These are phyloP conservation scores for Hedychridium roseum DNA, from an alignment of 2,888 invertebrate genomes.

Conservation along the genomic window DNA sequence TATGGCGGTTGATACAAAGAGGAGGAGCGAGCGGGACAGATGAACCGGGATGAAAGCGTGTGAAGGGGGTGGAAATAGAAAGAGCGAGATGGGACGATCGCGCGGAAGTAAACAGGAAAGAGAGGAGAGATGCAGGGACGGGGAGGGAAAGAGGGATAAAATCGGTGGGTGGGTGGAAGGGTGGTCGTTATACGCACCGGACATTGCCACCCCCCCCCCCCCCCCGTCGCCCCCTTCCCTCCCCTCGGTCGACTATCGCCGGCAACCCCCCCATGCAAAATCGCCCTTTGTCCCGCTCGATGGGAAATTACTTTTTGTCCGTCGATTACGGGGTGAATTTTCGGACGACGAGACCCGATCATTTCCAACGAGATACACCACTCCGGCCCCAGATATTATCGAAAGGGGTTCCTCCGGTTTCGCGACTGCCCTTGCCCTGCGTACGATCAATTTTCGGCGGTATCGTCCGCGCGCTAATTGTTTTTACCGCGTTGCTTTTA, in stretches of 20 bases:
- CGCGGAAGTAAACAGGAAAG: constrained; percentile 12
- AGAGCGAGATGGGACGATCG: constrained; percentile 15
- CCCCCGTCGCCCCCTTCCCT: too few relatives aligned
- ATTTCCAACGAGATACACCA: constrained; percentile 48
- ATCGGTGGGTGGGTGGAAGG: constrained; percentile 21
- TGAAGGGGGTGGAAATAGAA: constrained; percentile 3
- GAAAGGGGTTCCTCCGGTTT: constrained; percentile 19
- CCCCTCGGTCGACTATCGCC: constrained; percentile 45
- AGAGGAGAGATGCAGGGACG: constrained; percentile 11
- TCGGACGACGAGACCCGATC: constrained; percentile 54
- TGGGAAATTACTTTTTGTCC: constrained; percentile 63
- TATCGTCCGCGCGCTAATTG: too few relatives aligned
- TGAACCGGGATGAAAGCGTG: constrained; percentile 12
- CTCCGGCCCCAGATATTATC: constrained; percentile 6
- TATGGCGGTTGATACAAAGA: constrained; percentile 22
- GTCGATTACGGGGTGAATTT: constrained; percentile 61
- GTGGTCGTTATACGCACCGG: constrained; percentile 61
- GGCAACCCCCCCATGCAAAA: constrained; percentile 53
- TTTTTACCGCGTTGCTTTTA: too few relatives aligned
- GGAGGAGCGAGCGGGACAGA: constrained; percentile 19
- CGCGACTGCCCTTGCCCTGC: constrained; percentile 17
- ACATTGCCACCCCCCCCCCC: constrained; percentile 56
- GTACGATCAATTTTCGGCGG: constrained; percentile 13
- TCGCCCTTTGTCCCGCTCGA: constrained; percentile 61
- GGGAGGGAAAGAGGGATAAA: constrained; percentile 18